These are phyloP conservation scores for Lamellibrachia columna DNA, from an alignment of 2,888 invertebrate genomes.

Conservation along the genomic window DNA sequence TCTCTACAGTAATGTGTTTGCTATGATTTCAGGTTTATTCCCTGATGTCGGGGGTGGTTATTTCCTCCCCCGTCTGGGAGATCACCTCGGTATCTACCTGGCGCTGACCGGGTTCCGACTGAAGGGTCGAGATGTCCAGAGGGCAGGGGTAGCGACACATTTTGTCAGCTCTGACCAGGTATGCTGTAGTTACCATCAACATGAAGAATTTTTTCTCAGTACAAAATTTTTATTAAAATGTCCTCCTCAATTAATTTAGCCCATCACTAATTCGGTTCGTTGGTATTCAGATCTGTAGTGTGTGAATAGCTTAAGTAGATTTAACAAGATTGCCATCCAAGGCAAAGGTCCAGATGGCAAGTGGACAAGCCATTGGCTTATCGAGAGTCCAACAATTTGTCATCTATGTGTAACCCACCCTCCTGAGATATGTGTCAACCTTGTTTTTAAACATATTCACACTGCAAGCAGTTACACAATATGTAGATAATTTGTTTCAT, in stretches of 20 bases:
- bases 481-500: too few relatives aligned
- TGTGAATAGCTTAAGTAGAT: too few relatives aligned
- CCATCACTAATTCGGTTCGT: too few relatives aligned
- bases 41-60: constrained; percentile 97
- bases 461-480: too few relatives aligned
- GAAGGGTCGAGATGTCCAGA: constrained; percentile 81
- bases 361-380: too few relatives aligned
- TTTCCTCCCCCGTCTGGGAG: constrained; percentile 85
- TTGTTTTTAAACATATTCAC: too few relatives aligned
- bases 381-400: too few relatives aligned
- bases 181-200: not conserved
- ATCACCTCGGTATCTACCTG: constrained; percentile 87
- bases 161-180: constrained; percentile 73
- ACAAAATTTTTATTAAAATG: not conserved
- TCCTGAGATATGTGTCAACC: too few relatives aligned
- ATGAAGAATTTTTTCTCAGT: not conserved
- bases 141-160: constrained; percentile 93
- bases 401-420: too few relatives aligned
- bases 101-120: constrained; percentile 86
- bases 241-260: not conserved
- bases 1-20: not conserved
- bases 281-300: too few relatives aligned
- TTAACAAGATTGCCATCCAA: too few relatives aligned
- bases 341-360: too few relatives aligned
- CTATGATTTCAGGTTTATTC: constrained; percentile 74